Base-by-base conservation (phyloP, 2,888 invertebrate genomes). In the Matsumyia berberina region DNA sequence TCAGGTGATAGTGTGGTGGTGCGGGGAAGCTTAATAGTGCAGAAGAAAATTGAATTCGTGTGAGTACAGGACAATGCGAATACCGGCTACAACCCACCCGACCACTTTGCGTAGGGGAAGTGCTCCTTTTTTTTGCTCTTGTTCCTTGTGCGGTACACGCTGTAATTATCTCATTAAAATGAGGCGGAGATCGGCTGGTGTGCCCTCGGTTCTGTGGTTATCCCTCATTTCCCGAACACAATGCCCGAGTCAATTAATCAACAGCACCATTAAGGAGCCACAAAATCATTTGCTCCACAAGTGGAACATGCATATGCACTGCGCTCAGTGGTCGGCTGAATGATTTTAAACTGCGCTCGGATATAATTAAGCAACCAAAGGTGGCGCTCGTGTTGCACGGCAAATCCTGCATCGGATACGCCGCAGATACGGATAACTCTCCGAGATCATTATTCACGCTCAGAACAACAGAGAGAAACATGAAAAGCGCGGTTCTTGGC, bases 151-250 rank as follows among this genome's bases (percentile, higher is more conserved):
- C 29, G 35, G 29, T 60, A 35, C 35, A 12, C 42, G 35, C 29
- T 44, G 67, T 82, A 78, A 82, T 82, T 78, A 78, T 78, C 78
- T 78, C 78, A 82, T 82, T 78, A 82, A 82, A 82, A 53, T 6
- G 64, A 70, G 51, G 57, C 60, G 37, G 51, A 55, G 60, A 53
- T 66, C 42, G 5, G 42, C 51, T 51, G 37, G 57, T 60, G n/a
- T 31, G 17, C 15, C 15, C 11, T 39, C 11, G 19, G 17, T 15
- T n/a, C 1, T 42, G 55, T 46, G 33, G 33, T 67, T n/a, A 8
- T 57, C 49, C 49, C 44, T 29, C 46, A 55, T 44, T 57, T 55
- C 58, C 24, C 33, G 55, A 72, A 57, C 58, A 49, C 66, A 67
- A 77, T 77, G 58, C 12, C 24, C 19, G 31, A 46, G 60, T 72